Percentiles rank a stretch among this genome's conserved stretches.
Evolutionary conservation across 2,888 invertebrate genomes (phyloP).

Genomic region (Euspilapteryx auroguttella): DNA sequence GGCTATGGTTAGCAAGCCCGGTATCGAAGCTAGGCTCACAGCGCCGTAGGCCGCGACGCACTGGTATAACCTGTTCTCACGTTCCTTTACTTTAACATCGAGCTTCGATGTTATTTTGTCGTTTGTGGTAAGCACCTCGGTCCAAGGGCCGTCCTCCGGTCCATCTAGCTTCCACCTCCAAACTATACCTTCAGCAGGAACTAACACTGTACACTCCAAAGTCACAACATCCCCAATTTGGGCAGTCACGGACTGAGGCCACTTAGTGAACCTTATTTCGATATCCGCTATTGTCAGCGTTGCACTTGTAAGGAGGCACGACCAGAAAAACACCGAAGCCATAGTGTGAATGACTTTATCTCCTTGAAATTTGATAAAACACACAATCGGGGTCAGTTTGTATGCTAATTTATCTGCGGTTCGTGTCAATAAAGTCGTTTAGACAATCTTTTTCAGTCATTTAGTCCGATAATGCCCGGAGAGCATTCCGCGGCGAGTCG

Average conservation of each 20-base stretch:
- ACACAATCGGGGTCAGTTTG: no score
- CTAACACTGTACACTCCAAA: conserved; percentile 80
- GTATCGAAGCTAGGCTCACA: conserved; percentile 78
- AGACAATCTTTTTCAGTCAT: no score
- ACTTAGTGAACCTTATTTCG: conserved; percentile 73
- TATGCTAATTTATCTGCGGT: no score
- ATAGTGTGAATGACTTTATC: no score
- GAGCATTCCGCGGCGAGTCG: no score
- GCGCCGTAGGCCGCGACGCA: conserved; percentile 87
- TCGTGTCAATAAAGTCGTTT: no score
- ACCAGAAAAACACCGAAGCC: no score
- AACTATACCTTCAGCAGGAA: conserved; percentile 73
- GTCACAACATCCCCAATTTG: conserved; percentile 80
- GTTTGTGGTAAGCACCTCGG: conserved; percentile 18
- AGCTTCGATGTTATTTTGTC: conserved; percentile 30
- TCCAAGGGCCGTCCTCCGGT: conserved; percentile 23
- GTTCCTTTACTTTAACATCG: conserved; percentile 44
- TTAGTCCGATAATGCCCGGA: no score
- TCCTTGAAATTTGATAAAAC: no score
- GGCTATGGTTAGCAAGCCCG: conserved; percentile 76
- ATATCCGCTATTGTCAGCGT: no score
- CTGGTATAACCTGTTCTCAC: no score
- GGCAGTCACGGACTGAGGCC: conserved; percentile 78
- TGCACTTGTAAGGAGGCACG: no score
- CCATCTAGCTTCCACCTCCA: conserved; percentile 72